These are phyloP conservation scores for Phoenicopterus ruber DNA, from an alignment of 2,113 vertebrate genomes.

Conservation along the genomic window DNA sequence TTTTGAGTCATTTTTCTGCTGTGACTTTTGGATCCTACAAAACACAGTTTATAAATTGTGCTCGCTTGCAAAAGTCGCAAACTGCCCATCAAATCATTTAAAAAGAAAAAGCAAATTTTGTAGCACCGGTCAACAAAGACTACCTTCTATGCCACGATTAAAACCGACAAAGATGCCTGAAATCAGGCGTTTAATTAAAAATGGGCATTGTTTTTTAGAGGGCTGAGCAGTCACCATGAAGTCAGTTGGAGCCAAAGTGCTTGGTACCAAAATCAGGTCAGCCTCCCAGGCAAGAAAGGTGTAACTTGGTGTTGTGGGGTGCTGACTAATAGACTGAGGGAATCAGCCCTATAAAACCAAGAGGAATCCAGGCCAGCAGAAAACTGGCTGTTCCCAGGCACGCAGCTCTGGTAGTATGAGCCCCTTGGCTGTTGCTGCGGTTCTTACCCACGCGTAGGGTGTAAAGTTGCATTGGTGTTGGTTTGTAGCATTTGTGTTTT, in stretches of 20 bases:
- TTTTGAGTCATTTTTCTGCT: neutral
- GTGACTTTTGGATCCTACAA: neutral
- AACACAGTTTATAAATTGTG: neutral
- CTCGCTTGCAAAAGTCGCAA: neutral
- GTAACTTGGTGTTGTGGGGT: neutral
- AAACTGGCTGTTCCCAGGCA: neutral
- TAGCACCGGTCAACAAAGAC: neutral
- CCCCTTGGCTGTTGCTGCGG: neutral
- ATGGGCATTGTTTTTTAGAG: neutral
- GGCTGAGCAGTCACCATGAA: neutral
- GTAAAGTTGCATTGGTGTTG: neutral
- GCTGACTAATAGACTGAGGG: neutral
- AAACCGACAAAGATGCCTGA: neutral
- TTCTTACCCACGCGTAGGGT: neutral
- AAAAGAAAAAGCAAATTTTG: neutral
- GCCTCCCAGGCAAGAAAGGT: neutral
- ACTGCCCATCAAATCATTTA: neutral
- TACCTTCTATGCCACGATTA: neutral
- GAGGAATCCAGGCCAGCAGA: neutral
- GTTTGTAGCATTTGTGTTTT: neutral
- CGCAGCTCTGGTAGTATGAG: fast-evolving
- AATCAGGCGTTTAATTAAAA: neutral
- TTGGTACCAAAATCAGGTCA: neutral
- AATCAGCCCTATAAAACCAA: neutral
- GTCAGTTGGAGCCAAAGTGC: neutral